These are phyloP conservation scores for Nematolebias whitei DNA, from an alignment of 2,113 vertebrate genomes.

Conservation along the genomic window DNA sequence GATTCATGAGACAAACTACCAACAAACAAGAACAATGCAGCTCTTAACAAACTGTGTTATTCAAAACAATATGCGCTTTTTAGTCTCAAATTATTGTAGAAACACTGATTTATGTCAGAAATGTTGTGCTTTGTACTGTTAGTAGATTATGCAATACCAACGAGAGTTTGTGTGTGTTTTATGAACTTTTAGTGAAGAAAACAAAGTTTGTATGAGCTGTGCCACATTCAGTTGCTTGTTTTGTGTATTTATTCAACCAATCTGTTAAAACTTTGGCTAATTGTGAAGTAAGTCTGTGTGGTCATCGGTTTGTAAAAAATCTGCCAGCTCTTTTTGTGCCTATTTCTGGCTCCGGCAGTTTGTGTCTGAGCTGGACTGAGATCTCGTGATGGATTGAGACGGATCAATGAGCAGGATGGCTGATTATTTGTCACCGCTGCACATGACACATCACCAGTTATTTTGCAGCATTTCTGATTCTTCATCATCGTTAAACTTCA, in stretches of 20 bases:
- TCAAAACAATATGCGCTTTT: too few species aligned
- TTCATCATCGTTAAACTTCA: conserved; percentile 70
- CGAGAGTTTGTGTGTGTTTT: not conserved
- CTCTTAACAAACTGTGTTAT: too few species aligned
- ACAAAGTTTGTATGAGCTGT: not conserved
- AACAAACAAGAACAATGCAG: too few species aligned
- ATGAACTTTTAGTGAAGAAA: not conserved
- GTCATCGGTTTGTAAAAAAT: conserved; percentile 21
- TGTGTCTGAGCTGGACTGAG: conserved; percentile 45
- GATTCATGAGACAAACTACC: too few species aligned
- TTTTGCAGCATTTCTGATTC: conserved; percentile 48
- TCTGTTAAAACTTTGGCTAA: conserved; percentile 25
- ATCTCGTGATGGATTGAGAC: conserved; percentile 57
- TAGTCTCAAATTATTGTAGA: too few species aligned
- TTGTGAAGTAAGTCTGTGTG: conserved; percentile 17
- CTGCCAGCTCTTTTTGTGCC: conserved; percentile 23
- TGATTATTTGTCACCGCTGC: conserved; percentile 55
- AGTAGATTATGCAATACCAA: not conserved
- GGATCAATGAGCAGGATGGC: conserved; percentile 64
- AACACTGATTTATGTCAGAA: too few species aligned
- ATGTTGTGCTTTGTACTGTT: too few species aligned
- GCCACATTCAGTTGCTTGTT: not conserved
- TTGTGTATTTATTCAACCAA: conserved; percentile 13
- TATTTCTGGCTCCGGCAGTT: conserved; percentile 41
- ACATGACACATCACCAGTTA: conserved; percentile 59